These are phyloP conservation scores for Lophius piscatorius DNA, from an alignment of 2,113 vertebrate genomes.

Conservation along the genomic window DNA sequence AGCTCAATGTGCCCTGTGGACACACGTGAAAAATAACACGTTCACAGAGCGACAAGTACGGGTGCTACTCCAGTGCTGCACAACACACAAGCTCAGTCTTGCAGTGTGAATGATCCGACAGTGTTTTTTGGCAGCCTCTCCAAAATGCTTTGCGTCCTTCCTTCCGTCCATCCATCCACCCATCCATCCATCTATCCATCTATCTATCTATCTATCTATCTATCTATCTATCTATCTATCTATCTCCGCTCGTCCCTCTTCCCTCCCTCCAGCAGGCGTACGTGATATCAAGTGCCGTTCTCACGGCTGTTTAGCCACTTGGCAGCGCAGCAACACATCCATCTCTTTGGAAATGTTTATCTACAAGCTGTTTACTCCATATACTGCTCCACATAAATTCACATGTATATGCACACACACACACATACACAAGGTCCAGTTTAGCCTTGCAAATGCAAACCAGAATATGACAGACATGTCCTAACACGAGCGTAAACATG, in stretches of 20 bases:
- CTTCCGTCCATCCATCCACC: no score
- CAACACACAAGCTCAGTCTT: slow-evolving; percentile 27
- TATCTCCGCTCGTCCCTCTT: not conserved
- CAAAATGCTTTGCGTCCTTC: slow-evolving; percentile 25
- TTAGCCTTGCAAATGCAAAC: slow-evolving; percentile 13
- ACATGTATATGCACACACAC: slow-evolving; percentile 23
- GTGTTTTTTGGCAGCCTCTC: slow-evolving; percentile 37
- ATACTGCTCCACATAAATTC: slow-evolving; percentile 28
- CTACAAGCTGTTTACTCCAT: slow-evolving; percentile 46
- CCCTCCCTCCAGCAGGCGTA: not conserved
- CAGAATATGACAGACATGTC: slow-evolving; percentile 11
- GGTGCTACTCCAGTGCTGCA: slow-evolving; percentile 8
- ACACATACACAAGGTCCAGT: not conserved
- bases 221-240: no score
- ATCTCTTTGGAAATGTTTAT: slow-evolving; percentile 65
- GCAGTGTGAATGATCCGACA: slow-evolving; percentile 32
- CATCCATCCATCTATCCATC: no score
- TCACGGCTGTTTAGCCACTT: slow-evolving; percentile 57
- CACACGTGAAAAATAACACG: slow-evolving; percentile 11
- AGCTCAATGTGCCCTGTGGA: slow-evolving; percentile 6
- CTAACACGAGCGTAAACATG: slow-evolving; percentile 29
- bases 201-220: no score
- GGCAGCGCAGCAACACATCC: slow-evolving; percentile 50
- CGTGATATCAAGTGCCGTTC: no score
- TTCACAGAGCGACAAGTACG: slow-evolving; percentile 10